Evolutionary conservation across 2,888 invertebrate genomes (phyloP).

Genomic region (Dicyrtomina minuta): DNA sequence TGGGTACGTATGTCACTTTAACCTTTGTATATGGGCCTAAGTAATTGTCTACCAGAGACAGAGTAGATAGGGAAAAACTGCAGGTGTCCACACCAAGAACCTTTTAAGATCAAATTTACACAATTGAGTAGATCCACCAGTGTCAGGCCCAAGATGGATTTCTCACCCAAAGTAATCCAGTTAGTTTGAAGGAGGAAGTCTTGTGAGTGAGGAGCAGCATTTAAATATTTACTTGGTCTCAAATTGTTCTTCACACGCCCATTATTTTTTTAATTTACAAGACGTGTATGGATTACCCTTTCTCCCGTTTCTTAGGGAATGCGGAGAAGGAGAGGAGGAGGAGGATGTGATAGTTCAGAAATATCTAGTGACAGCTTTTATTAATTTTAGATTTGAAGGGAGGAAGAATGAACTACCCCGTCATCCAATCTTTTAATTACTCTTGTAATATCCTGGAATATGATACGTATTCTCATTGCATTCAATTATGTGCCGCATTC

Average conservation of each 20-base stretch:
- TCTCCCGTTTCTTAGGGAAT: background rate
- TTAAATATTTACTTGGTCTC: constrained; percentile 29
- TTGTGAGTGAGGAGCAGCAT: background rate
- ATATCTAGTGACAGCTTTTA: background rate
- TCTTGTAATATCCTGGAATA: no score
- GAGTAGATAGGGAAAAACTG: background rate
- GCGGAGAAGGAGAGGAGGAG: no score
- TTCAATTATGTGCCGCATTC: no score
- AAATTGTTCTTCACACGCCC: constrained; percentile 8
- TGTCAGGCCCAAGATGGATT: background rate
- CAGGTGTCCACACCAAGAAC: constrained; percentile 18
- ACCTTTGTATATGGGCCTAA: no score
- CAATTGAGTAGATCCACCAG: background rate
- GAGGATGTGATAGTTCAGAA: no score
- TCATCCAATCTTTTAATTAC: no score
- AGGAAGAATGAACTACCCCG: no score
- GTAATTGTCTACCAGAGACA: no score
- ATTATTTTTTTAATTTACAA: background rate
- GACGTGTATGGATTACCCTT: background rate
- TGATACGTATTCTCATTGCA: no score
- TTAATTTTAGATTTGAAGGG: no score
- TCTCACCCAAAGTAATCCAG: background rate
- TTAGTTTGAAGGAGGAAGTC: no score
- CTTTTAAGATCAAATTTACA: constrained; percentile 24
- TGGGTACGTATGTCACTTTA: no score